These are phyloP conservation scores for Pseudomyrmex gracilis DNA, from an alignment of 1,140 invertebrate species.

Conservation along the genomic window DNA sequence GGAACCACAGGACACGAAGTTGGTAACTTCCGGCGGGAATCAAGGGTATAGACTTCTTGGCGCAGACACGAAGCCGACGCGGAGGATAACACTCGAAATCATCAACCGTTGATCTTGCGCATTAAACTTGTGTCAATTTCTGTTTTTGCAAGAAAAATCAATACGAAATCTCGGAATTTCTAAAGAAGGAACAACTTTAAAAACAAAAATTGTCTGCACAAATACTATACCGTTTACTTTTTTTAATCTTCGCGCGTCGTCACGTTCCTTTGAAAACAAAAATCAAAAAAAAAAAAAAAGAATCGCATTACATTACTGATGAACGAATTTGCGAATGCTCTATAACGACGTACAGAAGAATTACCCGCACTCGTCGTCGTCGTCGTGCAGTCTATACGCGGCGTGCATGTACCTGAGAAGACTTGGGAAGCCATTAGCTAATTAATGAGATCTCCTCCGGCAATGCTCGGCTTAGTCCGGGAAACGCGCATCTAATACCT, in stretches of 20 bases:
- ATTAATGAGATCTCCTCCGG: slow-evolving; percentile 66
- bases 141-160: background rate
- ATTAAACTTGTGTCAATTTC: background rate
- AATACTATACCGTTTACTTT: too few relatives aligned
- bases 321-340: background rate
- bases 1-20: slow-evolving; percentile 59
- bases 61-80: background rate
- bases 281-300: background rate
- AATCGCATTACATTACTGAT: background rate
- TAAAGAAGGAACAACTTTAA: background rate
- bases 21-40: slow-evolving; percentile 67
- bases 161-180: too few relatives aligned
- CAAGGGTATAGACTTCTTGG: slow-evolving; percentile 57
- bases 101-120: background rate
- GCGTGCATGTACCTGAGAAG: slow-evolving; percentile 2
- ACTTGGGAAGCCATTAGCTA: slow-evolving; percentile 62
- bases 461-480: slow-evolving; percentile 44
- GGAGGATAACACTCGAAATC: slow-evolving; percentile 12
- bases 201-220: background rate
- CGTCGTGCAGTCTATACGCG: background rate
- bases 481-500: slow-evolving; percentile 50
- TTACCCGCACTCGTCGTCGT: background rate
- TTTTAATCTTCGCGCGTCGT: too few relatives aligned
- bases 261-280: too few relatives aligned
- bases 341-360: slow-evolving; percentile 27